These are phyloP conservation scores for Danio tinwini DNA, from an alignment of 2,797 vertebrate species.

Conservation along the genomic window DNA sequence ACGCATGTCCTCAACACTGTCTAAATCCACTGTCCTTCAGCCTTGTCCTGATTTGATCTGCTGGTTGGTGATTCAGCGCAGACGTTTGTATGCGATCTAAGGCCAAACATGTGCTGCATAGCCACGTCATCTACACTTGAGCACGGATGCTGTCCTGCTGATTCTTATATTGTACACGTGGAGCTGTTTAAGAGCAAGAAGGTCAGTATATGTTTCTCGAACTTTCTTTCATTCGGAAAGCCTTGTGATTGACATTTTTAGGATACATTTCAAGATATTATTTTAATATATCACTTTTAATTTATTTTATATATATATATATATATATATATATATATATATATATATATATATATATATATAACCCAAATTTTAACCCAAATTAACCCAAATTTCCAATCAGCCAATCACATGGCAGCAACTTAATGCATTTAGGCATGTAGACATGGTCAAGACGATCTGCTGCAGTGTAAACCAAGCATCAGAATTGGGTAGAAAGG, in stretches of 20 bases:
- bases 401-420: too few species aligned
- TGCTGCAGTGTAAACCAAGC: too few species aligned
- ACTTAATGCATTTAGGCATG: too few species aligned
- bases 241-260: neutral
- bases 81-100: slow-evolving; percentile 32
- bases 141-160: slow-evolving; percentile 22
- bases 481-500: too few species aligned
- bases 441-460: too few species aligned
- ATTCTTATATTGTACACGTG: slow-evolving; percentile 35
- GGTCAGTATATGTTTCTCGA: slow-evolving; percentile 31
- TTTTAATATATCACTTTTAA: too few species aligned
- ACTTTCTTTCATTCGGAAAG: slow-evolving; percentile 7
- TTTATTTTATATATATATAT: too few species aligned
- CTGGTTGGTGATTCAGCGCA: slow-evolving; percentile 37
- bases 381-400: too few species aligned
- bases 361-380: too few species aligned
- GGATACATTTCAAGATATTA: too few species aligned
- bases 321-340: too few species aligned
- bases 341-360: too few species aligned
- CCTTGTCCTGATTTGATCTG: slow-evolving; percentile 35
- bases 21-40: slow-evolving; percentile 22
- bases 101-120: slow-evolving; percentile 42
- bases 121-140: slow-evolving; percentile 44
- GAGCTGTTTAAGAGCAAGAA: slow-evolving; percentile 27
- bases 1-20: slow-evolving; percentile 3